Base-by-base conservation (phyloP, 1,140 invertebrate genomes). In the Brachionus calyciflorus region DNA sequence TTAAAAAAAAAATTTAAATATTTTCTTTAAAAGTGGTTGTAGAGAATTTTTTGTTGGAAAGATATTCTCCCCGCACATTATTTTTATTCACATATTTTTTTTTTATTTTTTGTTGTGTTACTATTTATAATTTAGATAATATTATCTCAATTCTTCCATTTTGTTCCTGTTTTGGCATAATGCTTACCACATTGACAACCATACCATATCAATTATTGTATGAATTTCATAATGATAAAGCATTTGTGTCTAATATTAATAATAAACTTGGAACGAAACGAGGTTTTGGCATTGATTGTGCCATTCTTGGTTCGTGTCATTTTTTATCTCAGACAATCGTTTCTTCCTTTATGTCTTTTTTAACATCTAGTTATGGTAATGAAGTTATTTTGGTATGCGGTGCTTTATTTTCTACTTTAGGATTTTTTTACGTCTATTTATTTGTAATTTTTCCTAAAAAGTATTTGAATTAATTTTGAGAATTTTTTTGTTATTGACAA, bases 181-280 rank as follows among this genome's bases (percentile, higher is more conserved):
- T 76, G 49, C 19, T 76, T 14, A 55, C 49, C 10, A 46, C 70
- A 26, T 53, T 76, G 10, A 76, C 37, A 33, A 76, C 70, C 3
- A 53, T 76, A 28, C 70, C 70, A 7, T 76, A 55, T 76, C 49
- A 76, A 76, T 26, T 76, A 30, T 41, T 76, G 19, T 76, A 41
- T n/a, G 48, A 76, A 60, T 76, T 76, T 76, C 70, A 76, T 55
- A 41, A 53, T 28, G 70, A 76, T 46, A 60, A 76, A 33, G n/a
- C 37, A 41, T 57, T 57, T 76, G 30, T 44, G 21, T 57, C 24
- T 7, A 41, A 12, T 12, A 30, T 17, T 19, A 30, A 30, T 5
- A 30, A 19, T 44, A n/a, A 14, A n/a, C 24, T 19, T 21, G 73
- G 73, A 28, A 37, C 49, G 1, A 76, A 57, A 48, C 51, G 73